These are phyloP conservation scores for Theonella swinhoei DNA, from an alignment of 37 sponge, comb jelly and placozoan species.

Conservation along the genomic window DNA sequence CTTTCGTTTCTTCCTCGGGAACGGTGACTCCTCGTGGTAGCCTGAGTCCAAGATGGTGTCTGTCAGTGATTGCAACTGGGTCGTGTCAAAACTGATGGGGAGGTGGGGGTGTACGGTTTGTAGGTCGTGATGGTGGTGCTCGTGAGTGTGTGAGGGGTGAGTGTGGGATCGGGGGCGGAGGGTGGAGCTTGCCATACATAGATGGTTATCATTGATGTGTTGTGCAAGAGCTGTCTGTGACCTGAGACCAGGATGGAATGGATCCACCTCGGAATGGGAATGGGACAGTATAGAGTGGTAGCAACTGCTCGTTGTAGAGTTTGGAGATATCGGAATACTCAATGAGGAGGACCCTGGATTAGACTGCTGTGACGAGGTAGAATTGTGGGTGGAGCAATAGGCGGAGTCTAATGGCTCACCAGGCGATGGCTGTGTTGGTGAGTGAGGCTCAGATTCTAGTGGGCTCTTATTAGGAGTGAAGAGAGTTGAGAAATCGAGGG, in stretches of 20 bases:
- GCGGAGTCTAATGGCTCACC: not conserved
- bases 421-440: not conserved
- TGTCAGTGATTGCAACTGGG: not conserved
- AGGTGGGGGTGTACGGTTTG: conserved; percentile 34
- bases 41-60: not conserved
- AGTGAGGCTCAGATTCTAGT: not conserved
- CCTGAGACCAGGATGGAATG: not conserved
- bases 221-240: not conserved
- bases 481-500: not conserved
- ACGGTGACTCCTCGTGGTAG: not conserved
- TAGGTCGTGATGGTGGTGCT: not conserved
- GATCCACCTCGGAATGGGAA: not conserved
- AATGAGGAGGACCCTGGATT: not conserved
- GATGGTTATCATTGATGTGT: not conserved
- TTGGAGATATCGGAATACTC: not conserved
- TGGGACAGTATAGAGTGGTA: not conserved
- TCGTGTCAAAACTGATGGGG: conserved; percentile 6
- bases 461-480: not conserved
- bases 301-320: not conserved
- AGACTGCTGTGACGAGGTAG: not conserved
- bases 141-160: not conserved
- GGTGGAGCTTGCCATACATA: not conserved
- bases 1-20: not conserved
- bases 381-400: not conserved
- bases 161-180: not conserved